phyloP scores from a whole-genome alignment of 2,888 invertebrate genomes.

The Adela reaumurella region DNA sequence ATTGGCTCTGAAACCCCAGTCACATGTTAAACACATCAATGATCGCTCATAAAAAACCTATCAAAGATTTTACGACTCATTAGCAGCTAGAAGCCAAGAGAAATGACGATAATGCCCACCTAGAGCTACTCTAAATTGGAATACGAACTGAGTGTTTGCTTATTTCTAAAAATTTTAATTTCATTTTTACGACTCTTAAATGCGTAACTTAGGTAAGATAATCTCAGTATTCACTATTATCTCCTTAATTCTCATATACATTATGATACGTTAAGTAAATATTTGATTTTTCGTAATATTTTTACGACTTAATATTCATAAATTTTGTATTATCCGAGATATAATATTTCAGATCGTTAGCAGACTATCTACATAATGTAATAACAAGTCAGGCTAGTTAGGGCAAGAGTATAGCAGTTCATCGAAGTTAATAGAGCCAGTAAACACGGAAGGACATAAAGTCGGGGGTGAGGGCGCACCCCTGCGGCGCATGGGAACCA shows the following conservation, averaged over 20 bases:
- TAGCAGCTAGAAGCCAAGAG: neutral
- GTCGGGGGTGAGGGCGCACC: neutral
- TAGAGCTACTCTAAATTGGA: neutral
- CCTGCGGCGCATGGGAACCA: slow-evolving; percentile 28
- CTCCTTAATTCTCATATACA: neutral
- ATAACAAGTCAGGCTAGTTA: no score
- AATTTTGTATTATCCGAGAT: no score
- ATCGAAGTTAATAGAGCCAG: no score
- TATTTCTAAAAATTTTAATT: neutral
- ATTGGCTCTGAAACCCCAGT: neutral
- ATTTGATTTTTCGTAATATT: neutral
- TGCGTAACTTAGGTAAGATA: neutral
- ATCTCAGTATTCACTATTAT: neutral
- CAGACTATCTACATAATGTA: no score
- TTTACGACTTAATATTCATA: no score
- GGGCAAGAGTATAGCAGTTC: no score
- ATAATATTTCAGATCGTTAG: no score
- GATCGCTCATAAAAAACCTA: neutral
- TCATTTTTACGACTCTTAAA: neutral
- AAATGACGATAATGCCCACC: neutral
- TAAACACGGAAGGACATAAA: no score
- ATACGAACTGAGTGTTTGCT: neutral
- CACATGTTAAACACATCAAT: neutral
- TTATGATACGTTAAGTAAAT: neutral
- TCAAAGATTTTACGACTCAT: neutral